Conservation (phyloP, 2,888 invertebrate species). For the Plebejus anna region DNA sequence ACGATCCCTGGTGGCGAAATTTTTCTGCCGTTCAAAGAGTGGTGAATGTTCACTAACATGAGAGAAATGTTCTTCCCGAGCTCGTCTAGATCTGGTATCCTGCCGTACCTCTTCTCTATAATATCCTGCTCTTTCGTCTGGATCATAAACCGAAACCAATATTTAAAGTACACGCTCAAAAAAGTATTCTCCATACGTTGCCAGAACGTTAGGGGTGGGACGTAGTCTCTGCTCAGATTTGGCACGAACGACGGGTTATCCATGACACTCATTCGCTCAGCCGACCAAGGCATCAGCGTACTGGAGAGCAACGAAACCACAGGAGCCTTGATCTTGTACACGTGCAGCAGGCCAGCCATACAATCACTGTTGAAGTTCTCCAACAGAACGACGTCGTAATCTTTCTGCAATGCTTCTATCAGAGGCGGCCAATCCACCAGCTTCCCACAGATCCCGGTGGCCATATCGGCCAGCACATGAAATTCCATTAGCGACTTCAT, state of each 20-base stretch:
- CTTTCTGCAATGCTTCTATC: slow-evolving; percentile 39
- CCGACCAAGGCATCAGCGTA: slow-evolving; percentile 67
- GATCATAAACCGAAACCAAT: slow-evolving; percentile 38
- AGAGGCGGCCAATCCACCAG: slow-evolving; percentile 40
- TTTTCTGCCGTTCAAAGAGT: slow-evolving; percentile 77
- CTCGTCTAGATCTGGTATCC: slow-evolving; percentile 64
- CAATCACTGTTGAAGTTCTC: slow-evolving; percentile 79
- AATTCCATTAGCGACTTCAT: slow-evolving; percentile 34
- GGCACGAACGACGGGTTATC: slow-evolving; percentile 62
- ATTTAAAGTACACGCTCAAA: slow-evolving; percentile 39
- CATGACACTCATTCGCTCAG: slow-evolving; percentile 49
- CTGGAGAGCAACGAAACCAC: slow-evolving; percentile 71
- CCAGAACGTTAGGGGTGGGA: slow-evolving; percentile 55
- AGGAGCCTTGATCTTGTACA: slow-evolving; percentile 61
- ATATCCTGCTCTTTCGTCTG: slow-evolving; percentile 59
- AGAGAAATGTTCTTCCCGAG: slow-evolving; percentile 75
- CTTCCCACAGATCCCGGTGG: slow-evolving; percentile 40
- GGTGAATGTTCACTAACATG: slow-evolving; percentile 81
- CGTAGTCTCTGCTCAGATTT: slow-evolving; percentile 61
- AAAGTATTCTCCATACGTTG: slow-evolving; percentile 51
- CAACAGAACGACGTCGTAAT: slow-evolving; percentile 75
- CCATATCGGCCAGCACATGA: slow-evolving; percentile 36
- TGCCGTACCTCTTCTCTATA: slow-evolving; percentile 66
- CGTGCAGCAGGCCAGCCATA: slow-evolving; percentile 70
- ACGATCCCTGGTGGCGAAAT: slow-evolving; percentile 79